phyloP scores from a whole-genome alignment of 2,113 vertebrate genomes.

The Anarrhichthys ocellatus region DNA sequence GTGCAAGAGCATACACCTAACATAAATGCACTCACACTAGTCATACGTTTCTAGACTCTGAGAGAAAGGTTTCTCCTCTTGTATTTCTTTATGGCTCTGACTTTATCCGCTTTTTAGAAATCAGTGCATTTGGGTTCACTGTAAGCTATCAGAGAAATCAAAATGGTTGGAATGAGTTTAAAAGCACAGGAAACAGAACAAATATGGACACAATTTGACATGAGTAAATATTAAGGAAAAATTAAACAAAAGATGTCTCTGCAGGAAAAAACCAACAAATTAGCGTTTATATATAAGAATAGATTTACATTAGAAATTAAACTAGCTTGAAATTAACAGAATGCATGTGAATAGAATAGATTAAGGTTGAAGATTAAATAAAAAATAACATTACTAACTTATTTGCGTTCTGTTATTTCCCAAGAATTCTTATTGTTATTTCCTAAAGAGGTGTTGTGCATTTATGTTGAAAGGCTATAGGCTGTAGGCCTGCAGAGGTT shows the following conservation, averaged over 20 bases:
- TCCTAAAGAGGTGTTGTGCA: not conserved
- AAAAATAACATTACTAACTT: not conserved
- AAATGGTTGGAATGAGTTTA: conserved; percentile 34
- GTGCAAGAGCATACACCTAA: not conserved
- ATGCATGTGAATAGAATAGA: not conserved
- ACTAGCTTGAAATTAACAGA: not conserved
- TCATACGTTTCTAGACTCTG: not conserved
- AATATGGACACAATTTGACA: not conserved
- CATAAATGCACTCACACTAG: not conserved
- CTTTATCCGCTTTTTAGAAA: not conserved
- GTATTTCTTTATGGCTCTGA: not conserved
- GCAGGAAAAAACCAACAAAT: not conserved
- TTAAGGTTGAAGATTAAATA: not conserved
- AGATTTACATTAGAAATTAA: not conserved
- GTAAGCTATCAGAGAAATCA: conserved; percentile 31
- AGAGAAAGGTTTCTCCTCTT: not conserved
- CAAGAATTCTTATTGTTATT: not conserved
- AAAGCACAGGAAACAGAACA: conserved; percentile 20
- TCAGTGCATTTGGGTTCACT: conserved; percentile 8
- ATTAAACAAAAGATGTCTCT: not conserved
- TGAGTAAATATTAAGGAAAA: not conserved
- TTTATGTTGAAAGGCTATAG: conserved; percentile 19
- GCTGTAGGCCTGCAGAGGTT: conserved; percentile 31
- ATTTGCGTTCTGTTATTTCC: conserved; percentile 9
- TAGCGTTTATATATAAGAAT: not conserved